Conservation (phyloP, 2,888 invertebrate species). For the Watsonalla binaria region DNA sequence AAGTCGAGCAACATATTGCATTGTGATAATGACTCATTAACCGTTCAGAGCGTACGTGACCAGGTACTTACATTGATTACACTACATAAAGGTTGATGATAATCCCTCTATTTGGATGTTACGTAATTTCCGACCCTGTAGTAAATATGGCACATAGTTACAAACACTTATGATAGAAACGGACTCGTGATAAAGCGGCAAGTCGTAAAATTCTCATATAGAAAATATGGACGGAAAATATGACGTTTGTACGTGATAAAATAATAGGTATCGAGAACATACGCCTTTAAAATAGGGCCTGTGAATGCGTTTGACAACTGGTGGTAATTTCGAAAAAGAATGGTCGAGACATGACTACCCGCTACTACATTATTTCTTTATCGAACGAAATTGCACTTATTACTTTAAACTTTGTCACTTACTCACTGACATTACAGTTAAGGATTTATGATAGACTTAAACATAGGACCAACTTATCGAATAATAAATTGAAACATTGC, state of each 20-base stretch:
- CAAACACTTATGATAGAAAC: conserved; percentile 2
- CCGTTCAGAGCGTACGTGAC: background rate
- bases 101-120: no score
- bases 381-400: background rate
- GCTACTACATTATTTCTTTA: conserved; percentile 11
- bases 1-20: background rate
- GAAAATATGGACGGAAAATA: conserved; percentile 39
- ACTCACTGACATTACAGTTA: no score
- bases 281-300: conserved; percentile 44
- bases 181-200: conserved; percentile 24
- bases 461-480: no score
- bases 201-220: conserved; percentile 34
- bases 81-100: no score
- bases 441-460: no score
- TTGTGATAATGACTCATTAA: background rate
- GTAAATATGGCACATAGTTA: background rate
- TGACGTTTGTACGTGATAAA: conserved; percentile 56
- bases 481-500: no score
- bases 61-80: no score
- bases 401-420: background rate
- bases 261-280: conserved; percentile 46
- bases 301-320: conserved; percentile 57
- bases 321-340: conserved; percentile 52
- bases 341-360: conserved; percentile 46
- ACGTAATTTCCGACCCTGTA: background rate